Percentiles rank a stretch among this genome's conserved stretches.
Conservation (phyloP, 2,888 invertebrate genomes). For the Pemphredon lugubris region DNA sequence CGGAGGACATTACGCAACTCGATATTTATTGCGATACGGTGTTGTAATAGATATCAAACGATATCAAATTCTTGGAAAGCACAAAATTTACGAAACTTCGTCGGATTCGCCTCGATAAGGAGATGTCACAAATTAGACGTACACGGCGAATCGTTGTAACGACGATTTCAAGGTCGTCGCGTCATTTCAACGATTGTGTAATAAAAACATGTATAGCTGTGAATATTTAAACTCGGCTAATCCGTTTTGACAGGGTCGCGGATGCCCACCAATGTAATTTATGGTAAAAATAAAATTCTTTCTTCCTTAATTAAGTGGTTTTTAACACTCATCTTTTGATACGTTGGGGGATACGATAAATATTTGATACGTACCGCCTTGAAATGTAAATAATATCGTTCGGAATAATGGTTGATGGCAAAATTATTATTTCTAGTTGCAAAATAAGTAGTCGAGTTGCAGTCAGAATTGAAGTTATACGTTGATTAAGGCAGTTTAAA, state of each 20-base stretch:
- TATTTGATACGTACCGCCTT: too few species aligned
- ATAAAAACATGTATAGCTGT: neutral
- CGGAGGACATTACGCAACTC: slow-evolving; percentile 22
- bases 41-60: slow-evolving; percentile 23
- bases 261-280: too few species aligned
- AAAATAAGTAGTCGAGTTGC: too few species aligned
- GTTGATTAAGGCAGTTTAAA: too few species aligned
- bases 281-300: too few species aligned
- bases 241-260: too few species aligned
- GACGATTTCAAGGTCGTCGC: slow-evolving; percentile 23
- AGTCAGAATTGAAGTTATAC: too few species aligned
- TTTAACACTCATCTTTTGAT: neutral
- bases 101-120: slow-evolving; percentile 35
- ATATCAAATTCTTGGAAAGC: slow-evolving; percentile 41
- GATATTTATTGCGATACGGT: neutral
- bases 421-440: too few species aligned
- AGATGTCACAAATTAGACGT: neutral
- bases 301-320: too few species aligned
- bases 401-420: too few species aligned
- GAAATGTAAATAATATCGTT: neutral
- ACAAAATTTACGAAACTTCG: slow-evolving; percentile 23
- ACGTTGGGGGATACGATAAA: neutral
- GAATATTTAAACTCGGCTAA: neutral
- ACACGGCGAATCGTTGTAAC: slow-evolving; percentile 22
- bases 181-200: slow-evolving; percentile 1